These are phyloP conservation scores for Hybos culiciformis DNA, from an alignment of 2,888 invertebrate species.

Conservation along the genomic window DNA sequence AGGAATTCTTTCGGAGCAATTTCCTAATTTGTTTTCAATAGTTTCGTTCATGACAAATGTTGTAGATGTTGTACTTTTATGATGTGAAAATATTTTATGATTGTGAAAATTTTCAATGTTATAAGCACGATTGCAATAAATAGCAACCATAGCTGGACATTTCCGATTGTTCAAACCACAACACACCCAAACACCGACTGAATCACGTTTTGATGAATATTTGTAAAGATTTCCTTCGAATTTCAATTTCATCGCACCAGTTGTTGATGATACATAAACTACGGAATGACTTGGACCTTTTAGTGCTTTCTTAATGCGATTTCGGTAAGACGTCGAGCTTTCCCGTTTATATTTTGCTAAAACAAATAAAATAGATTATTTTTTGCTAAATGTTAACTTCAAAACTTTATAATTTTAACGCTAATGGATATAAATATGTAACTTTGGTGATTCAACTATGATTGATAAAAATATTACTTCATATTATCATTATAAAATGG, in stretches of 20 bases:
- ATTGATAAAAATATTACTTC: too few relatives aligned
- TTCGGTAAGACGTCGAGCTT: too few relatives aligned
- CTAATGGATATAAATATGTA: too few relatives aligned
- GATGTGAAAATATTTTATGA: constrained; percentile 30
- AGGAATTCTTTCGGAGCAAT: too few relatives aligned
- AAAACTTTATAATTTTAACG: too few relatives aligned
- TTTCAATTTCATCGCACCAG: constrained; percentile 32
- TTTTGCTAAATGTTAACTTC: too few relatives aligned
- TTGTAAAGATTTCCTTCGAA: constrained; percentile 31
- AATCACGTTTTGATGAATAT: constrained; percentile 29
- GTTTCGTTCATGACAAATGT: constrained; percentile 22
- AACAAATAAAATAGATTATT: too few relatives aligned
- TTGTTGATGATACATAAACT: constrained; percentile 30
- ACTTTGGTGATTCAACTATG: too few relatives aligned
- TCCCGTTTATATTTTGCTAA: too few relatives aligned
- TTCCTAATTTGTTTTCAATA: too few relatives aligned
- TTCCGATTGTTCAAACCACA: constrained; percentile 17
- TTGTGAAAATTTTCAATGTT: constrained; percentile 29
- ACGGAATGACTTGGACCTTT: constrained; percentile 12
- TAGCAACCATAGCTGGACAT: constrained; percentile 28
- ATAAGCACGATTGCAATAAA: constrained; percentile 28
- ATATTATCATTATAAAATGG: too few relatives aligned
- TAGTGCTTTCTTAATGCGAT: background rate
- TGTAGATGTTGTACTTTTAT: constrained; percentile 29
- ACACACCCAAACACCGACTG: constrained; percentile 17